phyloP scores from a whole-genome alignment of 2,888 invertebrate genomes.

The Magallana nippona region DNA sequence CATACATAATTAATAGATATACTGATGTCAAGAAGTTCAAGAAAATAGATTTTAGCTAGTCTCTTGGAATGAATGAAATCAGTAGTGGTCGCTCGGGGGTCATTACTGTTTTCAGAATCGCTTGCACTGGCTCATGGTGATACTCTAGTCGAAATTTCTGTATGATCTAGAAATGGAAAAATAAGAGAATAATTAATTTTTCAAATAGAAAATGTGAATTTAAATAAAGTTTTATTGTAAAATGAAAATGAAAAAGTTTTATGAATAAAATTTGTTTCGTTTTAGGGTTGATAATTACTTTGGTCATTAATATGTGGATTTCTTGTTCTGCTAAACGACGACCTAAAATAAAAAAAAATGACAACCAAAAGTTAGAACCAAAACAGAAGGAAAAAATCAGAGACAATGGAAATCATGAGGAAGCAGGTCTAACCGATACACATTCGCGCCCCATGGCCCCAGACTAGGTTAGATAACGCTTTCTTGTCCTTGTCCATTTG shows the following conservation, averaged over 20 bases:
- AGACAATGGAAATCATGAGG: conserved; percentile 15
- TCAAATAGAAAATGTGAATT: too few species aligned
- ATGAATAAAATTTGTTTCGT: too few species aligned
- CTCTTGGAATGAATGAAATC: conserved; percentile 75
- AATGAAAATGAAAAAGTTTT: neutral
- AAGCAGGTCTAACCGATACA: conserved; percentile 77
- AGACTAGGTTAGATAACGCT: conserved; percentile 73
- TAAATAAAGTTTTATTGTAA: too few species aligned
- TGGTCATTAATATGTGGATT: conserved; percentile 81
- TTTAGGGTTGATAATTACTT: conserved; percentile 70
- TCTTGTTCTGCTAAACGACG: conserved; percentile 83
- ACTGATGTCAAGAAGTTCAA: neutral
- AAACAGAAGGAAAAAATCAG: neutral
- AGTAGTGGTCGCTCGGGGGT: conserved; percentile 80
- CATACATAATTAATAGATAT: too few species aligned
- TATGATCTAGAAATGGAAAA: conserved; percentile 75
- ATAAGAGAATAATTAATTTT: neutral
- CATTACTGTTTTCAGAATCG: conserved; percentile 81
- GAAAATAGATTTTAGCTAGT: neutral
- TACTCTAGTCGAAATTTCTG: conserved; percentile 80
- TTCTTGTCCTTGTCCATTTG: conserved; percentile 68
- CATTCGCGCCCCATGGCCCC: conserved; percentile 79
- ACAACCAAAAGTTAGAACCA: neutral
- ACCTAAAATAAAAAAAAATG: conserved; percentile 72
- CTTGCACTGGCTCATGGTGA: conserved; percentile 78